Base-by-base conservation (phyloP, 1,140 invertebrate genomes). In the Lerema accius region DNA sequence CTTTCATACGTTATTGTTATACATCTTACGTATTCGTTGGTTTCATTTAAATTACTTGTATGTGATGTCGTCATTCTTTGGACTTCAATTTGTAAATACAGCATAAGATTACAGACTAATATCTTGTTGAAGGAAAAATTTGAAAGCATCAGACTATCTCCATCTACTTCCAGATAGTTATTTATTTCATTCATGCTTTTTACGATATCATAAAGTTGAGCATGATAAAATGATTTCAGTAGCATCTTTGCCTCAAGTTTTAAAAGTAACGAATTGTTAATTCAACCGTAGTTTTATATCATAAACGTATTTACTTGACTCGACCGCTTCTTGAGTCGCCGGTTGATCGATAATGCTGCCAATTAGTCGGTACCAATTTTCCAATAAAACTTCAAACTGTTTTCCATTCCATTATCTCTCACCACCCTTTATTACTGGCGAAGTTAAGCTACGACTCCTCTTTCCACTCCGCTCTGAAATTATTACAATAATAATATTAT, bases 401-500 rank as follows among this genome's bases (percentile, higher is more conserved):
- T 90, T 90, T 90, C 87, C 87, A 88, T 90, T 86, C 87, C 87
- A 90, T 90, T 90, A 90, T 90, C 86, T 90, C 80, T 85, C 81
- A 78, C 86, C 83, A 84, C 87, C 87, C 87, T 88, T 90, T 89
- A 90, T 89, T 84, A 80, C 84, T 82, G 83, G 85, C 84, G 72
- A 87, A 90, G 84, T 88, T 90, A 90, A 88, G 87, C 86, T 83
- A 81, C 85, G 80, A 79, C 76, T 84, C 78, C 81, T 84, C 84
- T 80, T 77, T 85, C 84, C 81, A 79, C 83, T 83, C 68, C 73
- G 80, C 81, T 78, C 82, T 75, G 72, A 87, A 90, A 90, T 90
- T 90, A 90, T 90, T 88, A 88, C 85, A 90, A 88, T 90, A 90
- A 88, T 90, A 90, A 90, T 90, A 90, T 87, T 90, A 90, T 88